Percentiles rank a stretch among this genome's conserved stretches.
Evolutionary conservation across 2,113 vertebrate genomes (phyloP).

Genomic region (Ifrita kowaldi): DNA sequence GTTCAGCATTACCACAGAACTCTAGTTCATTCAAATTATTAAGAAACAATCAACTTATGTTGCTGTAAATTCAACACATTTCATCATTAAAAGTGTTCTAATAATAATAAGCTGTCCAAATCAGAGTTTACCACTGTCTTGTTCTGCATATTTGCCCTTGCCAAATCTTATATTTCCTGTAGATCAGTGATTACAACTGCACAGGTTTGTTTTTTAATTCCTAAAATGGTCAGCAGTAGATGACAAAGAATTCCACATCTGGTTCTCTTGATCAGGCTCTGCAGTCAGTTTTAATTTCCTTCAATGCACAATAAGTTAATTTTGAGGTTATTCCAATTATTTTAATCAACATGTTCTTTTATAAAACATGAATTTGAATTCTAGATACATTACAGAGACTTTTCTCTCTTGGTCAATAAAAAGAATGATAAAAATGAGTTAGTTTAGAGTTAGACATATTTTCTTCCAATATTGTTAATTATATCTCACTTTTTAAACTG

Average conservation of each 20-base stretch:
- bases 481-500: background rate
- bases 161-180: background rate
- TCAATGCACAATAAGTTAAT: background rate
- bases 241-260: background rate
- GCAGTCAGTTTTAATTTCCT: background rate
- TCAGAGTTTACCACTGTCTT: background rate
- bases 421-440: background rate
- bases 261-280: background rate
- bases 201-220: background rate
- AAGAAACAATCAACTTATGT: background rate
- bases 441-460: background rate
- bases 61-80: background rate
- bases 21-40: background rate
- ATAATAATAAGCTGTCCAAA: background rate
- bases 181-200: background rate
- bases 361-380: background rate
- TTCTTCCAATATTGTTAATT: background rate
- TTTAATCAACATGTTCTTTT: background rate
- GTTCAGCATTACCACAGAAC: background rate
- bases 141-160: background rate
- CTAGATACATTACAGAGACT: background rate
- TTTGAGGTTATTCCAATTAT: background rate
- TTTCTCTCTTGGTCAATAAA: background rate
- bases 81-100: background rate
- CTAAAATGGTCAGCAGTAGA: background rate